These are phyloP conservation scores for Xerus inauris DNA, from an alignment of 2,113 vertebrate species.

Conservation along the genomic window DNA sequence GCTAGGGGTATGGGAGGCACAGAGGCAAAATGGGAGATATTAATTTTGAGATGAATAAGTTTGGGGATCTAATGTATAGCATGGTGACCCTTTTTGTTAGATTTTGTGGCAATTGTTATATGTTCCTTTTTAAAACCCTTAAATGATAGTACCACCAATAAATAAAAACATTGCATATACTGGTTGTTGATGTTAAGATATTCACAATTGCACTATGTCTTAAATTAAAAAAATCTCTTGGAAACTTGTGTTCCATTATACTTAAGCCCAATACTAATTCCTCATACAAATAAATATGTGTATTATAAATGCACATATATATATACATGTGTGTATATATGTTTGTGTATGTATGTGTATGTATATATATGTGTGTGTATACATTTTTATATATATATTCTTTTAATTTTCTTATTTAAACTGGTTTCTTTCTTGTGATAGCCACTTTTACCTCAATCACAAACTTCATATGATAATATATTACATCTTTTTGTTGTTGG, in stretches of 20 bases:
- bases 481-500: too few relatives aligned
- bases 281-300: not conserved
- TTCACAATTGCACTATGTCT: too few relatives aligned
- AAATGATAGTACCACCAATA: not conserved
- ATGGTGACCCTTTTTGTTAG: not conserved
- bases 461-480: not conserved
- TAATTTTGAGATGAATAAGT: not conserved
- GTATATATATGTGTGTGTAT: too few relatives aligned
- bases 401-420: not conserved
- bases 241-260: not conserved
- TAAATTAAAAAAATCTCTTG: not conserved
- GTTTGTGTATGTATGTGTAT: too few relatives aligned
- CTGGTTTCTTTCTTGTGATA: not conserved
- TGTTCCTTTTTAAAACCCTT: not conserved
- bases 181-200: too few relatives aligned
- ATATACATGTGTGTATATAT: too few relatives aligned
- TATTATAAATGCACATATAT: not conserved
- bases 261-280: not conserved
- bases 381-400: not conserved
- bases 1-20: rapidly evolving
- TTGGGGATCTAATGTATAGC: not conserved
- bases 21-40: too few relatives aligned
- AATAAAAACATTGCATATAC: not conserved
- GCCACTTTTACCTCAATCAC: not conserved
- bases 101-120: not conserved